Conservation (phyloP, 2,113 vertebrate genomes). For the Candoia aspera region DNA sequence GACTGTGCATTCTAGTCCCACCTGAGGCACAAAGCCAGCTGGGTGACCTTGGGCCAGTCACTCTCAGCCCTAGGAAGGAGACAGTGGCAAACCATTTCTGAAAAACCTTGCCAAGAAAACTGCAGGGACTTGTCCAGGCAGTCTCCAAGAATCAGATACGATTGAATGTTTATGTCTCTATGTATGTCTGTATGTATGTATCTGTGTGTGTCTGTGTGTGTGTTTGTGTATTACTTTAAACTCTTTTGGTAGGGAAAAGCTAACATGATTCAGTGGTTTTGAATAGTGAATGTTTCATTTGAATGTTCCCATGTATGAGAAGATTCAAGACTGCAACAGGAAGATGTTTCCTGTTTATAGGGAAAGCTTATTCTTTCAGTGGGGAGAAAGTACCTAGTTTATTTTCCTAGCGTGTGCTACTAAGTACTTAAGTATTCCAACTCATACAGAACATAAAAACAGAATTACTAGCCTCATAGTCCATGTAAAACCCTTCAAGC, state of each 20-base stretch:
- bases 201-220: too few relatives aligned
- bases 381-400: neutral
- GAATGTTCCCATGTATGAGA: neutral
- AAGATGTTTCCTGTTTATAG: neutral
- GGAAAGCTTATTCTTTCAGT: neutral
- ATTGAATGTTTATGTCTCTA: too few relatives aligned
- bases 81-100: too few relatives aligned
- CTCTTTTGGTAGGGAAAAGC: neutral
- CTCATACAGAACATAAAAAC: constrained; percentile 9
- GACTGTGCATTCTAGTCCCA: too few relatives aligned
- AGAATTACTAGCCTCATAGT: constrained; percentile 45
- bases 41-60: too few relatives aligned
- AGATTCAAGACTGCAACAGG: neutral
- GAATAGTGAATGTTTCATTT: neutral
- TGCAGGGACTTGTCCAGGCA: too few relatives aligned
- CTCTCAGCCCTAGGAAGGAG: too few relatives aligned
- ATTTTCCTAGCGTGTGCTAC: neutral
- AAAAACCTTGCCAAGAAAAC: too few relatives aligned
- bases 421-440: constrained; percentile 40
- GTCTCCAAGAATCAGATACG: too few relatives aligned
- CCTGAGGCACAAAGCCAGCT: too few relatives aligned
- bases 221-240: too few relatives aligned
- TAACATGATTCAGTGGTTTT: neutral
- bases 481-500: constrained; percentile 43
- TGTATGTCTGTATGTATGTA: too few relatives aligned